Evolutionary conservation across 2,113 vertebrate genomes (phyloP).

Genomic region (Chloroceryle aenea): DNA sequence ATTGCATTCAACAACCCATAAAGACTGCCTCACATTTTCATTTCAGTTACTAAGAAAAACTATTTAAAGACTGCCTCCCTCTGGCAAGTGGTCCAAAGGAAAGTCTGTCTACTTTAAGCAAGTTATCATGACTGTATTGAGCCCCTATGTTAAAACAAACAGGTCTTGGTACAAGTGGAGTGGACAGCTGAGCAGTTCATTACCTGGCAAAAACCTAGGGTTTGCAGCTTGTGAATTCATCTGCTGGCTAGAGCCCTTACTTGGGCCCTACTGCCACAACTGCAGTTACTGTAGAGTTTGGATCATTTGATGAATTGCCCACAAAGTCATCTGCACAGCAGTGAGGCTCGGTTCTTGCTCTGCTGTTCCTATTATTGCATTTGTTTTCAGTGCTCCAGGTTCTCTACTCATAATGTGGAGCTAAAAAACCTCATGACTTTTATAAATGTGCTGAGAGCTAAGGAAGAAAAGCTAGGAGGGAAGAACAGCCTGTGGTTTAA

Average conservation of each 20-base stretch:
- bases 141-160: rapidly evolving
- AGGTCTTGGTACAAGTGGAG: neutral
- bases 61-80: neutral
- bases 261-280: neutral
- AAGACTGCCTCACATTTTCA: neutral
- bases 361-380: neutral
- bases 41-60: neutral
- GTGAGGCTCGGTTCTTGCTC: neutral
- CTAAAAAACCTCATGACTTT: neutral
- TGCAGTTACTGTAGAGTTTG: rapidly evolving
- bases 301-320: neutral
- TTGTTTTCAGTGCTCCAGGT: neutral
- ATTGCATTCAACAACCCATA: neutral
- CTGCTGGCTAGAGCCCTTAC: neutral
- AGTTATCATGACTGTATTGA: neutral
- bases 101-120: neutral
- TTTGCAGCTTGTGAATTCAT: neutral
- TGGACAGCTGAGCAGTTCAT: rapidly evolving
- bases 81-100: neutral
- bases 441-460: neutral
- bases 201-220: rapidly evolving
- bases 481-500: neutral
- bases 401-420: rapidly evolving
- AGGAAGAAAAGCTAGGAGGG: rapidly evolving
- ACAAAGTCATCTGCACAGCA: no score